Conservation (phyloP, 2,797 vertebrate genomes). For the Girardinus metallicus region DNA sequence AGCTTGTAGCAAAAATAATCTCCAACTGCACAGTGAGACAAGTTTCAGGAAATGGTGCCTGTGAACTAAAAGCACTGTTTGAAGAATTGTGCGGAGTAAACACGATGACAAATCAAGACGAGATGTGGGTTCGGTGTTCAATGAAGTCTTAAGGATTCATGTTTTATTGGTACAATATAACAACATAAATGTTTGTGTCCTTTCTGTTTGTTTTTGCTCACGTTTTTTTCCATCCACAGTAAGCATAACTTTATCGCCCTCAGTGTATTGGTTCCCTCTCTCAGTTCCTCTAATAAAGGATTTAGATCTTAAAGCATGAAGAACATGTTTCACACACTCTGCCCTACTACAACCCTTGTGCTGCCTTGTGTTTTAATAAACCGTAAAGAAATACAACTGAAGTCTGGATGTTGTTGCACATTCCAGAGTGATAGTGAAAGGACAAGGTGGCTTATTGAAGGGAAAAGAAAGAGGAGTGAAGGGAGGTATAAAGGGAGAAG, state of each 20-base stretch:
- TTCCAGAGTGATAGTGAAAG: constrained; percentile 53
- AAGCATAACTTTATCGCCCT: not conserved
- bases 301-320: constrained; percentile 7
- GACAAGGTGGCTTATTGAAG: constrained; percentile 19
- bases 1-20: not conserved
- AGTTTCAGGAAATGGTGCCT: not conserved
- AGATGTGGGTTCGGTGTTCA: not conserved
- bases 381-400: constrained; percentile 19
- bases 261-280: constrained; percentile 9
- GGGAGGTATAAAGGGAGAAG: not conserved
- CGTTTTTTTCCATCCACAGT: not conserved
- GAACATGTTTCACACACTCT: not conserved
- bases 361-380: constrained; percentile 28
- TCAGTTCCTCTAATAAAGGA: constrained; percentile 2
- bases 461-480: not conserved
- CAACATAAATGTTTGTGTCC: not conserved
- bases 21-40: not conserved
- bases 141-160: not conserved
- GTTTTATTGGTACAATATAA: not conserved
- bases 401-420: constrained; percentile 35
- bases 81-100: not conserved
- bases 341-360: no score
- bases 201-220: not conserved
- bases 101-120: not conserved
- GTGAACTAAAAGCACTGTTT: not conserved